These are phyloP conservation scores for Thrips palmi DNA, from an alignment of 1,140 invertebrate genomes.

Conservation along the genomic window DNA sequence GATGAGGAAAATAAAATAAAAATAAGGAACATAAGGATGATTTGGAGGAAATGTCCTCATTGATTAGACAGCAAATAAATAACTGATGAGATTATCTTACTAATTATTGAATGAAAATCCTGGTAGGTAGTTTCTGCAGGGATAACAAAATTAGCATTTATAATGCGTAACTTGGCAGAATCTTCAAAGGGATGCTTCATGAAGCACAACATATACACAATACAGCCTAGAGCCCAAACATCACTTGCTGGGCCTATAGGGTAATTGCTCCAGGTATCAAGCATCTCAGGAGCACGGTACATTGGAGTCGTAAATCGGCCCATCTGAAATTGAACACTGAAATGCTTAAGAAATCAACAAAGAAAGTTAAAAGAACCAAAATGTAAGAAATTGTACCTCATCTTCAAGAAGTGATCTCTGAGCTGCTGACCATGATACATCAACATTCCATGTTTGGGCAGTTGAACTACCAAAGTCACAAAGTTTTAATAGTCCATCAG, in stretches of 20 bases:
- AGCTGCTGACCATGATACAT: conserved; percentile 78
- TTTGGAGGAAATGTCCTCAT: no score
- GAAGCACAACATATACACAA: conserved; percentile 83
- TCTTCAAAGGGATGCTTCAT: conserved; percentile 95
- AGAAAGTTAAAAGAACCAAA: conserved; percentile 1
- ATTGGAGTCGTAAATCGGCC: conserved; percentile 65
- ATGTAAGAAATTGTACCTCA: conserved; percentile 36
- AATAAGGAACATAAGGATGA: no score
- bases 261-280: conserved; percentile 95
- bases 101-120: conserved; percentile 80
- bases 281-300: conserved; percentile 87
- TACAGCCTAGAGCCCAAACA: conserved; percentile 94
- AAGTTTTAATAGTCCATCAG: conserved; percentile 73
- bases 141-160: conserved; percentile 88
- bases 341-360: conserved; percentile 1
- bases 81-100: conserved; percentile 30
- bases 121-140: conserved; percentile 62
- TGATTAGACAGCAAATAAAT: background rate
- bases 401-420: conserved; percentile 87
- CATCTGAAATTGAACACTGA: conserved; percentile 26
- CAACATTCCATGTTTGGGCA: conserved; percentile 60
- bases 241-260: conserved; percentile 77
- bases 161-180: conserved; percentile 81
- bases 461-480: conserved; percentile 99
- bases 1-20: conserved; percentile 13